Conservation (phyloP, 2,888 invertebrate genomes). For the Drosophila aldrichi region DNA sequence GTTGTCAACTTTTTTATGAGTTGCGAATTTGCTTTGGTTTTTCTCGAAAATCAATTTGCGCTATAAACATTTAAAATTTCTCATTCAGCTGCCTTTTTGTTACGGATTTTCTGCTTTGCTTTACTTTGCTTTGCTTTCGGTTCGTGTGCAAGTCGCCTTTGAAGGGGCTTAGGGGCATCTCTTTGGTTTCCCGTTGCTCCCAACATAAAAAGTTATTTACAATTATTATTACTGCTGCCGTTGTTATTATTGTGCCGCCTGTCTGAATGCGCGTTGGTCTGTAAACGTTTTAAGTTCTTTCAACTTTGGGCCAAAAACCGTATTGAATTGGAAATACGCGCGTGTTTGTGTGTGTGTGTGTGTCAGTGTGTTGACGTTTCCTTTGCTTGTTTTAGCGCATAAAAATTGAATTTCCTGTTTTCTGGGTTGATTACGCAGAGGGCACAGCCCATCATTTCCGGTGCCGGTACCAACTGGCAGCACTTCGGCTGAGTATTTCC, state of each 20-base stretch:
- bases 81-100: constrained; percentile 47
- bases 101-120: constrained; percentile 36
- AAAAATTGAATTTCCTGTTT: constrained; percentile 75
- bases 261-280: constrained; percentile 57
- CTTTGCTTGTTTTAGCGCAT: constrained; percentile 54
- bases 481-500: constrained; percentile 38
- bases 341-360: constrained; percentile 14
- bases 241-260: constrained; percentile 32
- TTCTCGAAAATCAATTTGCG: constrained; percentile 53
- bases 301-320: constrained; percentile 47
- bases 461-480: constrained; percentile 36
- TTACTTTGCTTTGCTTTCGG: background rate
- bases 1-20: constrained; percentile 9
- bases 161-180: constrained; percentile 56
- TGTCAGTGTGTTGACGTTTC: constrained; percentile 41
- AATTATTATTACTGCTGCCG: constrained; percentile 68
- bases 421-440: constrained; percentile 63
- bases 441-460: constrained; percentile 62
- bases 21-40: constrained; percentile 13
- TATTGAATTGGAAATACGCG: constrained; percentile 55
- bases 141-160: constrained; percentile 48
- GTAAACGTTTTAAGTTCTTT: constrained; percentile 64
- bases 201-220: constrained; percentile 62
- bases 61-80: constrained; percentile 55
- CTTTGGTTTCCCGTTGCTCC: constrained; percentile 19